phyloP scores from a whole-genome alignment of 2,113 vertebrate genomes.

The Sebastes fasciatus region DNA sequence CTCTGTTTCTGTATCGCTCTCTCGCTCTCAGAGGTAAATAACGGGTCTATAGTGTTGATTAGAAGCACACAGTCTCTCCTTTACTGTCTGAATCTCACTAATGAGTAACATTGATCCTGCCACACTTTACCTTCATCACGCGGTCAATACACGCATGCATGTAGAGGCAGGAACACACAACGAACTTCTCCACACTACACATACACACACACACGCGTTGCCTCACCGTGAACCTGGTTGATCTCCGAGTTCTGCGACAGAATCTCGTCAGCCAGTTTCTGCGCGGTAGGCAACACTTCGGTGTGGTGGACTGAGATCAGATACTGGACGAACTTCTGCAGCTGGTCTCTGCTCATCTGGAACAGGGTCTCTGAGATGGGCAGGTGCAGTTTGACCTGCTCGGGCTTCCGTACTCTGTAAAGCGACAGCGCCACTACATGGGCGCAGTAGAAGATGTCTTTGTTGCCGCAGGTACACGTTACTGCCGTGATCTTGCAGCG shows the following conservation, averaged over 20 bases:
- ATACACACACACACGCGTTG: constrained; percentile 2
- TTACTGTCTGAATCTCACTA: constrained; percentile 70
- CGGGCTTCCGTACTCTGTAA: constrained; percentile 97
- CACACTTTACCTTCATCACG: constrained; percentile 69
- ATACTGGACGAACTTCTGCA: constrained; percentile 99
- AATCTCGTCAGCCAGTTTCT: constrained; percentile 98
- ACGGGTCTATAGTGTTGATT: constrained; percentile 72
- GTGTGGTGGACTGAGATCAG: constrained; percentile 99
- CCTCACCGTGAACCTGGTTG: constrained; percentile 98
- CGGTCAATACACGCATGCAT: constrained; percentile 60
- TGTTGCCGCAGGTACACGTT: constrained; percentile 99
- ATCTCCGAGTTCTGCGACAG: constrained; percentile 99
- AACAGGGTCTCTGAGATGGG: constrained; percentile 99
- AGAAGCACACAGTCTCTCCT: constrained; percentile 61
- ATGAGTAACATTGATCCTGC: constrained; percentile 75
- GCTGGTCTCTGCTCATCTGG: constrained; percentile 99
- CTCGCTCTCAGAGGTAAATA: constrained; percentile 66
- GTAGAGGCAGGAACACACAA: constrained; percentile 17
- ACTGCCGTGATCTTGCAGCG: constrained; percentile 99
- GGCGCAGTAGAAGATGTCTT: constrained; percentile 99
- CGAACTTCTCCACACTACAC: background rate
- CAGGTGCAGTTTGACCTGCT: constrained; percentile 99
- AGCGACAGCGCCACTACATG: constrained; percentile 98
- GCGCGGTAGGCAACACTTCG: constrained; percentile 97
- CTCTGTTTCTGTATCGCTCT: constrained; percentile 30